Base-by-base conservation (phyloP, 2,797 vertebrate genomes). In the Cryptoprocta ferox region DNA sequence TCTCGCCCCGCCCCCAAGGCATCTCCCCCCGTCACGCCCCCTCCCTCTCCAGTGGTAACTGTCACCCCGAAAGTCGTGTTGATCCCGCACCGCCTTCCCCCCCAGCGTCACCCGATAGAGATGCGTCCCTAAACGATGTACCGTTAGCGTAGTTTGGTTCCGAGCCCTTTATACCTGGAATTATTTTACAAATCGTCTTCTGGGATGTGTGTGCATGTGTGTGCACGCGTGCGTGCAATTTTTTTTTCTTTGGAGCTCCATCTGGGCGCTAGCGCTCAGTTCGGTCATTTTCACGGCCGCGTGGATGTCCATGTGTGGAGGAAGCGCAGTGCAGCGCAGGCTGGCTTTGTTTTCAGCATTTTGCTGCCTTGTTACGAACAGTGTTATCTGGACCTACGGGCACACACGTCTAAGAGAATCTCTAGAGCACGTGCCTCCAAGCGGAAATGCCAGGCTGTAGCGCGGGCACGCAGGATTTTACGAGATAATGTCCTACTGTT, bases 311-410 rank as follows among this genome's bases (percentile, higher is more conserved):
- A 3, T 0, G n/a, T 68, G 35, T 0, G 0, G 3, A 45, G 21
- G 1, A 0, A 10, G 39, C 9, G 0, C 8, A 2, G 63, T 0
- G 8, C 19, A 30, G 3, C 0, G 6, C 28, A 21, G 1, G 1
- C 0, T 0, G 8, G 32, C 28, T 18, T 11, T 39, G 59, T 3
- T 21, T 26, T 0, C 30, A 0, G 5, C 0, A 15, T 11, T 48
- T 35, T 21, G 6, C 37, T 9, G 1, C 63, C 65, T 68, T 7
- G 70, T 37, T 28, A 2, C 26, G 15, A 11, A 37, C 12, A 28
- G 39, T 5, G 65, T n/a, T 2, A 1, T 1, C 4, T 1, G 21
- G 2, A 1, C 4, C 45, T 4, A 3, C n/a, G 3, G 37, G 75
- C 5, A 35, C 71, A 32, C 0, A 0, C 0, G 1, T 26, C 42